Base-by-base conservation (phyloP, 2,888 invertebrate genomes). In the Plebejus argus region DNA sequence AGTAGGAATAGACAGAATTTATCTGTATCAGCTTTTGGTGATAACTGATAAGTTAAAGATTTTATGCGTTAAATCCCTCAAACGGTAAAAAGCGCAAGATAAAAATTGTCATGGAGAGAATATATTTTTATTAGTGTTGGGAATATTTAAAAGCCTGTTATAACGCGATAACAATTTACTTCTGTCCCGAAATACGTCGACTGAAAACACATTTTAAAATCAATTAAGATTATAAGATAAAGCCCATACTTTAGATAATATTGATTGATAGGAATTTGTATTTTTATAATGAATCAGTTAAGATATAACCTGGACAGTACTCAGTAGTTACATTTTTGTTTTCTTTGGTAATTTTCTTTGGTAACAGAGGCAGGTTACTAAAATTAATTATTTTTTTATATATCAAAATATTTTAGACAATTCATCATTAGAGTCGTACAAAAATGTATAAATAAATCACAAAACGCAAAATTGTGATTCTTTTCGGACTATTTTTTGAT, bases 221-320 rank as follows among this genome's bases (percentile, higher is more conserved):
- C 83, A 85, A 85, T 85, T 85, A 82, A 86, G 85, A 82, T 82
- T 81, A 80, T 76, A 78, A 84, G 83, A 81, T 80, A 80, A 71
- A 82, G 83, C 84, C 84, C 83, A 80, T 77, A 82, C 76, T 82
- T 80, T 10, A 81, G 81, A 81, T 82, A 81, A 86, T 80, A 82
- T 81, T 81, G 81, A 81, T 81, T 77, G 78, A 80, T 79, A 77
- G 71, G 71, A 12, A 72, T 39, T n/a, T 20, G 71, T 71, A 20
- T 72, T 72, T 39, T 71, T 66, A 28, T 66, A 28, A 28, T 66
- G 61, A 66, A 15, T 66, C 66, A 12, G 66, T 66, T 28, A 28
- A 66, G 15, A 15, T 61, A 61, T 12, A 4, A 23, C n/a, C n/a
- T n/a, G 1, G 18, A 49, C 49, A 18, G 15, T 15, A 49, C 15